These are phyloP conservation scores for Abrostola tripartita DNA, from an alignment of 2,888 invertebrate genomes.

Conservation along the genomic window DNA sequence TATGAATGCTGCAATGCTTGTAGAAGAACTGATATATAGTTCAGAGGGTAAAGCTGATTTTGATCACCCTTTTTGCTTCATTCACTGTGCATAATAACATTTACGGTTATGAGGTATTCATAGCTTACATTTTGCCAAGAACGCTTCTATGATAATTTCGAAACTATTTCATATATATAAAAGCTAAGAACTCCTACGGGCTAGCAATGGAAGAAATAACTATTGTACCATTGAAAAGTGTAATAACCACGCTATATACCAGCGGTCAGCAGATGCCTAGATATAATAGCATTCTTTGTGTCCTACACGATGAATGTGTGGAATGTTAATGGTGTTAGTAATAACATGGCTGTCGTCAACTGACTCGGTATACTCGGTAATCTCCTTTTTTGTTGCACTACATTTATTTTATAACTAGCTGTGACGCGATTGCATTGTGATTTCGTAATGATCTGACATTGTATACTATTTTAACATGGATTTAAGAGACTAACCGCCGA, in stretches of 20 bases:
- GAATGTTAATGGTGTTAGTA: conserved; percentile 25
- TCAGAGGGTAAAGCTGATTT: too few relatives aligned
- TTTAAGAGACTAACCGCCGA: too few relatives aligned
- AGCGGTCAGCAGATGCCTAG: conserved; percentile 13
- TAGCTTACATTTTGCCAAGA: too few relatives aligned
- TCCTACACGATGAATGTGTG: conserved; percentile 7
- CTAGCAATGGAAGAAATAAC: background rate
- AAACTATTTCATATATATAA: too few relatives aligned
- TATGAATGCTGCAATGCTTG: too few relatives aligned
- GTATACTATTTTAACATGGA: background rate
- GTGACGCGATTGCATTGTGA: background rate
- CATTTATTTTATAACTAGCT: background rate
- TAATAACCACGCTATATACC: conserved; percentile 8
- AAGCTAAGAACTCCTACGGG: too few relatives aligned
- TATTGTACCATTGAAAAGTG: background rate
- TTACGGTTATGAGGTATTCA: too few relatives aligned
- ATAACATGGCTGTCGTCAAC: background rate
- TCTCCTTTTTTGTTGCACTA: conserved; percentile 3
- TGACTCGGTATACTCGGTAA: background rate
- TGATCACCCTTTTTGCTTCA: too few relatives aligned
- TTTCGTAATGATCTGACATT: conserved; percentile 6
- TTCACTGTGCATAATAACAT: too few relatives aligned
- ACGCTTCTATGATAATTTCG: too few relatives aligned
- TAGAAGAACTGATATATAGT: too few relatives aligned
- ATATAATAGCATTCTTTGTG: conserved; percentile 22